phyloP scores from a whole-genome alignment of 2,888 invertebrate genomes.

The Latrodectus elegans region DNA sequence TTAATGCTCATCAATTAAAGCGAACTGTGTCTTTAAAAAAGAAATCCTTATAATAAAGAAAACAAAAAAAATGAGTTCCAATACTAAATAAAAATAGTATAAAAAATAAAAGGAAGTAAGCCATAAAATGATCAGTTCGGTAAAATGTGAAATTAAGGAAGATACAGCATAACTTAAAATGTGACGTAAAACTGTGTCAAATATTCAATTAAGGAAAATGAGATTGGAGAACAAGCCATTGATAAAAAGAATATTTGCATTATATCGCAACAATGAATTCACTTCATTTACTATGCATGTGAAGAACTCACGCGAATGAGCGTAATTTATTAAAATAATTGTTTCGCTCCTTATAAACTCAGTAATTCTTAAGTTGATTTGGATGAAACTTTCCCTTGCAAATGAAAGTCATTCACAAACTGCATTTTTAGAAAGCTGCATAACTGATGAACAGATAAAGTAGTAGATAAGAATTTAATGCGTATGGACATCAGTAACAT shows the following conservation, averaged over 20 bases:
- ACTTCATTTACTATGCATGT: conserved; percentile 30
- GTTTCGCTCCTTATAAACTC: conserved; percentile 4
- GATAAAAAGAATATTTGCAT: conserved; percentile 2
- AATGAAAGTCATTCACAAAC: no score
- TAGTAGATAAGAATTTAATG: no score
- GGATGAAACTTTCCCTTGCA: neutral
- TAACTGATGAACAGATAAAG: no score
- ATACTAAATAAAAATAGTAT: neutral
- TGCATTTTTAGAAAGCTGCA: no score
- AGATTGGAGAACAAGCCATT: neutral
- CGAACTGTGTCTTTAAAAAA: conserved; percentile 6
- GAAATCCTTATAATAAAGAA: conserved; percentile 9
- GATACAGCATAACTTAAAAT: conserved; percentile 22
- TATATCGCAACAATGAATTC: conserved; percentile 13
- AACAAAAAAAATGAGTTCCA: neutral
- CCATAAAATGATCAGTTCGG: neutral
- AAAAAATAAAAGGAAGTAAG: conserved; percentile 29
- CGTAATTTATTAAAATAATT: conserved; percentile 44
- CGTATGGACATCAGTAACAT: no score
- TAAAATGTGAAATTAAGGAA: conserved; percentile 7
- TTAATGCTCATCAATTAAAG: conserved; percentile 26
- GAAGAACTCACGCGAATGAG: conserved; percentile 16
- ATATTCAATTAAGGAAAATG: conserved; percentile 58
- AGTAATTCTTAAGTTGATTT: no score
- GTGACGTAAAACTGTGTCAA: conserved; percentile 46